Conservation (phyloP, 2,888 invertebrate genomes). For the Ichneumoninae sp. region DNA sequence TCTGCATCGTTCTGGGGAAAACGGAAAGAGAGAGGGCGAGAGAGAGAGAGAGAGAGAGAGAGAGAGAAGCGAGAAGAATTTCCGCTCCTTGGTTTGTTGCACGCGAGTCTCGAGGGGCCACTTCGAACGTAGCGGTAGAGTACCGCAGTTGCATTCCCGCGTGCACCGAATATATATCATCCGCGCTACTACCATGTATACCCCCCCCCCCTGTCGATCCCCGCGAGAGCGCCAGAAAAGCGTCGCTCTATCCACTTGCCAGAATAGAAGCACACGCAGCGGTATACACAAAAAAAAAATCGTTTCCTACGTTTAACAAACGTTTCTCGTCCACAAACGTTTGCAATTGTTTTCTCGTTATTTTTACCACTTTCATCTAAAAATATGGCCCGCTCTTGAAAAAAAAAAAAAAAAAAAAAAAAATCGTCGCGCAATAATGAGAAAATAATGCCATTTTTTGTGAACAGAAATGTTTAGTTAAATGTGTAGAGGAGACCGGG, state of each 20-base stretch:
- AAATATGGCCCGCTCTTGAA: no score
- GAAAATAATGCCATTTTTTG: not conserved
- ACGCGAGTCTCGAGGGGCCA: conserved; percentile 65
- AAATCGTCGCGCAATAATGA: no score
- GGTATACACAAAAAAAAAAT: not conserved
- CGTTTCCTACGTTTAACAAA: no score
- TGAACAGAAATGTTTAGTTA: not conserved
- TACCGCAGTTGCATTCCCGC: conserved; percentile 64
- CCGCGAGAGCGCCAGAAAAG: conserved; percentile 17
- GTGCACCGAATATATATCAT: conserved; percentile 66
- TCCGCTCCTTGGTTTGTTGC: conserved; percentile 66
- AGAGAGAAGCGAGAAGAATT: conserved; percentile 60
- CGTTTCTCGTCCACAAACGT: no score
- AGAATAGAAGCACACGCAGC: not conserved
- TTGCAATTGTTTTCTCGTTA: no score
- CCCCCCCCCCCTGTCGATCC: conserved; percentile 40
- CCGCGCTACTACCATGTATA: conserved; percentile 19
- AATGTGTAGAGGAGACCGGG: not conserved
- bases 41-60: conserved; percentile 24
- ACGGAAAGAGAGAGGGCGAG: not conserved
- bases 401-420: no score
- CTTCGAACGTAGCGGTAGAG: conserved; percentile 51
- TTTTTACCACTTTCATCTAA: no score
- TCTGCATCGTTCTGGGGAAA: conserved; percentile 6
- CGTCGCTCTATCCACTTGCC: conserved; percentile 2